Conservation (phyloP, 1,140 invertebrate genomes). For the Brachystomella parvula region DNA sequence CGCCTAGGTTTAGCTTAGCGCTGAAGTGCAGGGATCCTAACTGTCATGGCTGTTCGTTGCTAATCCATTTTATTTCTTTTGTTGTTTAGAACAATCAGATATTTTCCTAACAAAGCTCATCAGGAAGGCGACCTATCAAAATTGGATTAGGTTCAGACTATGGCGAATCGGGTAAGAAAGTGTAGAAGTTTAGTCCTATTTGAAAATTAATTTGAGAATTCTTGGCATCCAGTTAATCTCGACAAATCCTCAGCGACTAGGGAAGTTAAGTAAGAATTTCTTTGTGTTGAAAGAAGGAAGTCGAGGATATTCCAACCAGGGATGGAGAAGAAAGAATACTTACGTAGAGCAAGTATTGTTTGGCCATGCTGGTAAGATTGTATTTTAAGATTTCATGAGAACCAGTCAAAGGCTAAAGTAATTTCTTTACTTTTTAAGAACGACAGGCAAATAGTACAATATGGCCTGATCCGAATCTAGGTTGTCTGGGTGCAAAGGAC, state of each 20-base stretch:
- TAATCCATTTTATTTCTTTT: no score
- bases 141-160: no score
- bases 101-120: no score
- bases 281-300: not conserved
- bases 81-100: no score
- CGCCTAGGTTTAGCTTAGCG: no score
- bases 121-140: no score
- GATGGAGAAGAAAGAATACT: constrained; percentile 33
- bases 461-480: constrained; percentile 36
- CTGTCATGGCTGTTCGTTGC: no score
- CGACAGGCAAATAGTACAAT: constrained; percentile 29
- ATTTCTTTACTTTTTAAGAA: constrained; percentile 9
- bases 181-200: no score
- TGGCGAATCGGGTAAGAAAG: no score
- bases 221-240: constrained; percentile 27
- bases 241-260: constrained; percentile 14
- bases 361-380: constrained; percentile 28
- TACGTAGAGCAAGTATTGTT: constrained; percentile 34
- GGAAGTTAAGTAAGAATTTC: constrained; percentile 10
- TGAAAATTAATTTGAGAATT: no score
- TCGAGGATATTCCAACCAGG: constrained; percentile 30
- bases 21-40: no score
- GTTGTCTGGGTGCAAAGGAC: constrained; percentile 50
- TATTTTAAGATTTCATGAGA: not conserved
- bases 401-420: not conserved